Evolutionary conservation across 1,140 invertebrate species (phyloP).

Genomic region (Dolichoris vasculosae): DNA sequence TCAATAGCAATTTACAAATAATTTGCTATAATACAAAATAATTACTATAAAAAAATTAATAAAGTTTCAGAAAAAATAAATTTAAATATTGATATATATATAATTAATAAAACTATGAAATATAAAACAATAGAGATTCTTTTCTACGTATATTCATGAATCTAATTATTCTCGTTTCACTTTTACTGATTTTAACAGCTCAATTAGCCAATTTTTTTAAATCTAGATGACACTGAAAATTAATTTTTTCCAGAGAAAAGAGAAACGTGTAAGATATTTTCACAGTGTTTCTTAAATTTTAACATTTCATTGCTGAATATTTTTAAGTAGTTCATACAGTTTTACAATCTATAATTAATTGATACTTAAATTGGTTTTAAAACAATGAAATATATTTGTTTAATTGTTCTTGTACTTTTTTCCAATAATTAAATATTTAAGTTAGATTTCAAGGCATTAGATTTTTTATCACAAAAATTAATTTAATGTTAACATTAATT

Average conservation of each 20-base stretch:
- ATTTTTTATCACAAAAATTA: too few species aligned
- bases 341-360: not conserved
- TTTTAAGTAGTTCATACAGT: conserved; percentile 7
- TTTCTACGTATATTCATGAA: conserved; percentile 8
- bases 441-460: not conserved
- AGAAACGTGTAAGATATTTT: not conserved
- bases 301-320: conserved; percentile 38
- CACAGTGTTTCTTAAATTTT: conserved; percentile 41
- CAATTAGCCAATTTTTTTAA: conserved; percentile 49
- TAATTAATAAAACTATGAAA: conserved; percentile 26
- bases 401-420: not conserved
- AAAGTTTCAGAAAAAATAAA: too few species aligned
- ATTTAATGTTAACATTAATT: too few species aligned
- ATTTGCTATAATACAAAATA: too few species aligned
- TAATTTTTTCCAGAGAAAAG: conserved; percentile 41
- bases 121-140: not conserved
- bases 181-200: conserved; percentile 51
- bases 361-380: conserved; percentile 2
- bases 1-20: too few species aligned
- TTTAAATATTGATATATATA: too few species aligned
- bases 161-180: conserved; percentile 37
- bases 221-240: not conserved
- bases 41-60: too few species aligned
- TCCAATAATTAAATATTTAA: conserved; percentile 14
- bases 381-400: conserved; percentile 18